A percentile compares a stretch with the other conserved stretches of the same genome.
Evolutionary conservation across 2,113 vertebrate species (phyloP).

Genomic region (Guaruba guarouba): DNA sequence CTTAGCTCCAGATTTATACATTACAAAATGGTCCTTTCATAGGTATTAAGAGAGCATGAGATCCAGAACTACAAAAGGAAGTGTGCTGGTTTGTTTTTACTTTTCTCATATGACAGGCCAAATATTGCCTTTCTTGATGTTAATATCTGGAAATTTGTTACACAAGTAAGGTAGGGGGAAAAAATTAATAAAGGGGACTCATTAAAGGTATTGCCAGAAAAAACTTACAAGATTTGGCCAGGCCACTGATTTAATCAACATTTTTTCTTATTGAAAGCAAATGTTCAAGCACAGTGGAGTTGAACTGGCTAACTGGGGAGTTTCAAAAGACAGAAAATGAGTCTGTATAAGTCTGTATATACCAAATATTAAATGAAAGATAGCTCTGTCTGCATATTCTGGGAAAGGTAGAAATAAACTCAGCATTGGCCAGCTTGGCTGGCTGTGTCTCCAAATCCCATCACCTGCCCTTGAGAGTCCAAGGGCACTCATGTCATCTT

Average conservation of each 20-base stretch:
- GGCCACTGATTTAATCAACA: conserved; percentile 55
- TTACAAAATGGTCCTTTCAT: conserved; percentile 33
- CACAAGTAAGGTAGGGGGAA: conserved; percentile 48
- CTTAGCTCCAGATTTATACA: not conserved
- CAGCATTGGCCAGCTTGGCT: rapidly evolving
- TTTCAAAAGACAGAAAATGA: conserved; percentile 32
- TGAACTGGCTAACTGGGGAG: not conserved
- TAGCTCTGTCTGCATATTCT: not conserved
- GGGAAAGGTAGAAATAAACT: not conserved
- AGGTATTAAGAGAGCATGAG: conserved; percentile 60
- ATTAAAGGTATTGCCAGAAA: conserved; percentile 60
- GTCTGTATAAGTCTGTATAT: not conserved
- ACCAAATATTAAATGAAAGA: not conserved
- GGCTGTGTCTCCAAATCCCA: not conserved
- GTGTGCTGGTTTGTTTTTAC: conserved; percentile 56
- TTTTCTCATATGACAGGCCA: conserved; percentile 61
- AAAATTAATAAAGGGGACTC: conserved; percentile 64
- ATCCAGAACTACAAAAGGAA: conserved; percentile 71
- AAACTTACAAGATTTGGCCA: conserved; percentile 42
- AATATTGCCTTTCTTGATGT: conserved; percentile 65
- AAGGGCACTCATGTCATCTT: rapidly evolving
- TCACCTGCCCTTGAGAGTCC: rapidly evolving
- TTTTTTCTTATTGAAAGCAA: conserved; percentile 73
- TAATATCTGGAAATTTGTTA: conserved; percentile 72
- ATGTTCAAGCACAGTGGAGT: conserved; percentile 40